phyloP scores from a whole-genome alignment of 1,140 invertebrate genomes.

The Leptopilina boulardi region DNA sequence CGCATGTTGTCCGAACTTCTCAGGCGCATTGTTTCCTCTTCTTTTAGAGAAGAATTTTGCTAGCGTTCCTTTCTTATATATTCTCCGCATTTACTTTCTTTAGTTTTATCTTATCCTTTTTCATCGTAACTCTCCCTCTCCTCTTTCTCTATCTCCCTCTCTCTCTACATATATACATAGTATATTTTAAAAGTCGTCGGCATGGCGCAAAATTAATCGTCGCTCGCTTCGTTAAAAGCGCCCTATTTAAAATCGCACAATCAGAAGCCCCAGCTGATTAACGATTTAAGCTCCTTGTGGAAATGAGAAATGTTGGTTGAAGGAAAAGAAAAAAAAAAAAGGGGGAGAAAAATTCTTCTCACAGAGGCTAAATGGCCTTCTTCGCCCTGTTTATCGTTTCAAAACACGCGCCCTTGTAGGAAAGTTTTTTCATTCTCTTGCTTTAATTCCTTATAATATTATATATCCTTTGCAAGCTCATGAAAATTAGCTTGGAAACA shows the following conservation, averaged over 20 bases:
- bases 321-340: background rate
- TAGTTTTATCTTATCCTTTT: slow-evolving; percentile 38
- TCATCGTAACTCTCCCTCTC: too few species aligned
- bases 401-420: background rate
- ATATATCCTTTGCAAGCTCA: too few species aligned
- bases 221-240: slow-evolving; percentile 29
- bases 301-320: slow-evolving; percentile 8
- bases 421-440: background rate
- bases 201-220: slow-evolving; percentile 48
- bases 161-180: too few species aligned
- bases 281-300: slow-evolving; percentile 37
- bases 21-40: slow-evolving; percentile 54
- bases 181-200: slow-evolving; percentile 24
- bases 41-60: slow-evolving; percentile 44
- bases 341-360: background rate
- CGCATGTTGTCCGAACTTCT: slow-evolving; percentile 41
- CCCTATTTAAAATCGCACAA: slow-evolving; percentile 40
- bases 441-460: background rate
- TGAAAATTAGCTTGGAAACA: too few species aligned
- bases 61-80: slow-evolving; percentile 39
- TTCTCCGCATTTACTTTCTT: background rate
- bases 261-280: slow-evolving; percentile 35
- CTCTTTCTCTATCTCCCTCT: too few species aligned
- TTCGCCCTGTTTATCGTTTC: background rate
- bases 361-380: background rate